A percentile compares a stretch with the other conserved stretches of the same genome.
phyloP scores from a whole-genome alignment of 2,113 vertebrate species.

The Cavia aperea region DNA sequence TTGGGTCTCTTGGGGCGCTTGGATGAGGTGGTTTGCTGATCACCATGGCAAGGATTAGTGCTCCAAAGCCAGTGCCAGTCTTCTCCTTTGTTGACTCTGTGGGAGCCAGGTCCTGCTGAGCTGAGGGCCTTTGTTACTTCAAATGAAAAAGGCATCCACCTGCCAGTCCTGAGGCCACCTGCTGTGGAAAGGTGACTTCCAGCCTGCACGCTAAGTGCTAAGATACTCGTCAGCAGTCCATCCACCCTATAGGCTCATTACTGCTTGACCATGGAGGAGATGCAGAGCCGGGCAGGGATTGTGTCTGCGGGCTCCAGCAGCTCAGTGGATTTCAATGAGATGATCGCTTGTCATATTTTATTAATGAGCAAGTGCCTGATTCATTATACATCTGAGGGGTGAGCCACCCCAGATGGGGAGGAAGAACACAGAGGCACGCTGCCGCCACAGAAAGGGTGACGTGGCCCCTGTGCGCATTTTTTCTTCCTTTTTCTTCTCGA shows the following conservation, averaged over 20 bases:
- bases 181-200: conserved; percentile 69
- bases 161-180: conserved; percentile 59
- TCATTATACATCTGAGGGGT: conserved; percentile 80
- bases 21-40: conserved; percentile 11
- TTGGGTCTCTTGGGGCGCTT: neutral
- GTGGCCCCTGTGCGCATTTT: neutral
- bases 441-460: conserved; percentile 22
- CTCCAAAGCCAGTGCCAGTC: neutral
- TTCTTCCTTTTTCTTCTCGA: conserved; percentile 23
- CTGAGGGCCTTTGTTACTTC: conserved; percentile 62
- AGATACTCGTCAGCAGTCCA: conserved; percentile 54
- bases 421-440: neutral
- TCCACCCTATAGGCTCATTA: conserved; percentile 74
- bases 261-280: conserved; percentile 68
- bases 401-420: conserved; percentile 68
- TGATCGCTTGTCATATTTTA: conserved; percentile 81
- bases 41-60: conserved; percentile 41
- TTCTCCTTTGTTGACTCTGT: conserved; percentile 49
- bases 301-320: conserved; percentile 70
- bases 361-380: conserved; percentile 78
- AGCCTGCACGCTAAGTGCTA: conserved; percentile 52
- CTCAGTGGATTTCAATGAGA: conserved; percentile 72
- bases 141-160: conserved; percentile 63
- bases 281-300: conserved; percentile 57
- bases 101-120: conserved; percentile 50